These are phyloP conservation scores for Lagorchestes hirsutus DNA, from an alignment of 2,797 vertebrate species.

Conservation along the genomic window DNA sequence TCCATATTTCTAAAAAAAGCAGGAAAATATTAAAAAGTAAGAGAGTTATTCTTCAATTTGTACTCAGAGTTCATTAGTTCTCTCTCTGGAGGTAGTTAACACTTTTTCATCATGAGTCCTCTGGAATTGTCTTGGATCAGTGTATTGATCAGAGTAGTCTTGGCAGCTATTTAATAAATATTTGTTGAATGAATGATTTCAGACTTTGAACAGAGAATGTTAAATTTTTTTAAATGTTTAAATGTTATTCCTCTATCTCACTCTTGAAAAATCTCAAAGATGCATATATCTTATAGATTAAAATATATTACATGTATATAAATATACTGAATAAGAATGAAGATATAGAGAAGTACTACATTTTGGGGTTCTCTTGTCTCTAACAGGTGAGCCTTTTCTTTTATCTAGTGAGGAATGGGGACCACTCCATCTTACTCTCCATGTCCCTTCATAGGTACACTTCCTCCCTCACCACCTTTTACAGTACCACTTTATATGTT, in stretches of 20 bases:
- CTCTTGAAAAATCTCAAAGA: neutral
- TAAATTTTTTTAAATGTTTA: neutral
- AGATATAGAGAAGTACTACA: neutral
- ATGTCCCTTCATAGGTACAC: neutral
- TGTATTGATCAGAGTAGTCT: neutral
- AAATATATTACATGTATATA: neutral
- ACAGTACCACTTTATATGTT: neutral
- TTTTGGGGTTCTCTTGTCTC: neutral
- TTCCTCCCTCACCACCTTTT: neutral
- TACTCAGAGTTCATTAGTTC: neutral
- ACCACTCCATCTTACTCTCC: neutral
- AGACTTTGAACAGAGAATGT: neutral
- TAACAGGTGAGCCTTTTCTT: neutral
- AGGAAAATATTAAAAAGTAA: neutral
- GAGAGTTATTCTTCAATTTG: neutral
- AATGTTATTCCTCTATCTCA: neutral
- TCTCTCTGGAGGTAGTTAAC: neutral
- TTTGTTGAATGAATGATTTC: neutral
- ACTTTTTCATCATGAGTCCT: neutral
- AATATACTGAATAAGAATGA: neutral
- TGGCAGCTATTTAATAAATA: neutral
- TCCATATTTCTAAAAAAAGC: neutral
- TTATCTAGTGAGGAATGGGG: neutral
- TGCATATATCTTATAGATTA: neutral
- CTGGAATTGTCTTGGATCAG: neutral